Evolutionary conservation across 2,888 invertebrate genomes (phyloP), one percentile per base, ranked within the genome.

Genomic region (Cheilosia soror): DNA sequence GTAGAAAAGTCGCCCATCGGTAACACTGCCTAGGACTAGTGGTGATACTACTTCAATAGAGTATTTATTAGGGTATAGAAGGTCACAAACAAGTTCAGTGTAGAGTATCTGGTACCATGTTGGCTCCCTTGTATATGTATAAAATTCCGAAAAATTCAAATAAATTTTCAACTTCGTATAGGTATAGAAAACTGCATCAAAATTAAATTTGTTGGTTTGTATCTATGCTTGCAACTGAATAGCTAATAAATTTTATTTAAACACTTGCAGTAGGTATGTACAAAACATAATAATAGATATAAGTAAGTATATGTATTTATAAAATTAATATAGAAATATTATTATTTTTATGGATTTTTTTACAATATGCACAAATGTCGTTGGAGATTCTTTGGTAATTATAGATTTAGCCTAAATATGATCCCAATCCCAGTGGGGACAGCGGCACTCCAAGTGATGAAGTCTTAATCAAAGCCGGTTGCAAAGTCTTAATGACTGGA

Each of bases 401-500:
- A 29, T 15, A 5, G n/a, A 15, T 20, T 47, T 69, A 69, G 47
- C 69, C 69, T 33, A 69, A 20, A 20, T 47, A 27, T 33, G 44
- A 37, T n/a, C 42, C 40, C 3, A 57, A 5, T 42, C 68, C 68
- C 9, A 68, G 29, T 13, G 29, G 27, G 7, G 33, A 27, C 5
- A 11, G 51, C 13, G 27, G 37, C 3, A 58, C 7, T 40, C 58
- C 58, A 51, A 51, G 51, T 7, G 37, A 37, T 25, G 55, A 25
- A 42, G 11, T 51, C 75, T 72, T 37, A 11, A 37, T 7, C 37
- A 37, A 42, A n/a, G 82, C 62, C 7, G 83, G 79, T 40, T 83
- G 78, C 13, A 83, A n/a, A 5, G 83, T 73, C 49, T 83, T 83
- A 44, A 83, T 68, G 25, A 83, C 73, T 20, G 83, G 82, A 25